phyloP scores from a whole-genome alignment of 2,113 vertebrate species.

The Prinia subflava region DNA sequence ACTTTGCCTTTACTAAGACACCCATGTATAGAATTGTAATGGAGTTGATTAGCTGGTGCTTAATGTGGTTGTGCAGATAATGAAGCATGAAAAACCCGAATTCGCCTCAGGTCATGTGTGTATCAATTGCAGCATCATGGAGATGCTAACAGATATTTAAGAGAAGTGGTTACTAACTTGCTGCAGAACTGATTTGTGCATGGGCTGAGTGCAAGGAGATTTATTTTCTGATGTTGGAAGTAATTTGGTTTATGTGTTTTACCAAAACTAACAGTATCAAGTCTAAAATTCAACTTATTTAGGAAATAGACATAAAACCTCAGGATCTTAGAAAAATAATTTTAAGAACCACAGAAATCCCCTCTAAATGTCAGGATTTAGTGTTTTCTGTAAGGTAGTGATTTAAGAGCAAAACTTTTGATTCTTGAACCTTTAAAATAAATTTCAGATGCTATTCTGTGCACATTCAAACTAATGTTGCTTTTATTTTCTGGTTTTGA shows the following conservation, averaged over 20 bases:
- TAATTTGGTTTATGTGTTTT: not conserved
- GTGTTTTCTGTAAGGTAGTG: not conserved
- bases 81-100: not conserved
- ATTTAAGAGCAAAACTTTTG: not conserved
- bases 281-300: not conserved
- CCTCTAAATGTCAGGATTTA: not conserved
- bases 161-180: not conserved
- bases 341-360: not conserved
- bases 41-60: not conserved
- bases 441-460: not conserved
- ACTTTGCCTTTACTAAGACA: not conserved
- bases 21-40: not conserved
- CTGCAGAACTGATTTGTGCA: not conserved
- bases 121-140: not conserved
- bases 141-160: not conserved
- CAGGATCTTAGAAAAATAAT: not conserved
- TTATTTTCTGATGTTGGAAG: not conserved
- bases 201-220: not conserved
- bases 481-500: not conserved
- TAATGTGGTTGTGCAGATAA: not conserved
- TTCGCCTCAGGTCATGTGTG: not conserved
- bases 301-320: not conserved
- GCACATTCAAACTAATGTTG: not conserved
- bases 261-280: not conserved
- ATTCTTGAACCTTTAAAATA: not conserved